Base-by-base conservation (phyloP, 2,797 vertebrate genomes). In the Sebastes flavidus region DNA sequence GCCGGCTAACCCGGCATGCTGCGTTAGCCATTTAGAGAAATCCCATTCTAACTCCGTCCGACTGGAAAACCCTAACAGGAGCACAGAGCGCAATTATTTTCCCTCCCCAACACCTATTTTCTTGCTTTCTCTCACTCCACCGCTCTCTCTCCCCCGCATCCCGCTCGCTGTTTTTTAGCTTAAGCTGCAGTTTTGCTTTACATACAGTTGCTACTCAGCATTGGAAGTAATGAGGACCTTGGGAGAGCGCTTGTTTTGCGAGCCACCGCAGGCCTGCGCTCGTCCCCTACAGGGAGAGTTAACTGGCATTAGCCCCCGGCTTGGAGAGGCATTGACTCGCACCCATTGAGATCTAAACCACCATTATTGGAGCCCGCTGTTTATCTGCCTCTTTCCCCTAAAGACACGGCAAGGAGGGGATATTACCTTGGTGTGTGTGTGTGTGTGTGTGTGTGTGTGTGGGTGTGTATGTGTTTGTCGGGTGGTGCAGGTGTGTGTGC, bases 141-240 rank as follows among this genome's bases (percentile, higher is more conserved):
- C 25, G 46, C 91, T 78, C 81, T 76, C 88, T 81, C 89, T 83
- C 84, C 82, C 77, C 85, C 72, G 67, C 82, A 84, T 85, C 82
- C 75, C 11, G 27, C 89, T 88, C 25, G 59, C 86, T 84, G 71
- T 87, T 88, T 92, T 95, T 94, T 87, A 93, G 93, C 94, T 94
- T 94, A 92, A 92, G 90, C 92, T 94, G 94, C 94, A 95, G 82
- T 94, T 95, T 94, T 93, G 82, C 90, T 90, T 93, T 92, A 93
- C 92, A 93, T 94, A 92, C 92, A 94, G 84, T 94, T 91, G 90
- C 89, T 93, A 89, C 93, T 95, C 93, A 92, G 92, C 80, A 87
- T 80, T 91, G 85, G 91, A 93, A 88, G 93, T 96, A 95, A 96
- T 95, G 95, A 95, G 95, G 92, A 95, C 93, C 94, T 95, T 89